phyloP scores from a whole-genome alignment of 2,888 invertebrate genomes.

The Amphipyra tragopoginis region DNA sequence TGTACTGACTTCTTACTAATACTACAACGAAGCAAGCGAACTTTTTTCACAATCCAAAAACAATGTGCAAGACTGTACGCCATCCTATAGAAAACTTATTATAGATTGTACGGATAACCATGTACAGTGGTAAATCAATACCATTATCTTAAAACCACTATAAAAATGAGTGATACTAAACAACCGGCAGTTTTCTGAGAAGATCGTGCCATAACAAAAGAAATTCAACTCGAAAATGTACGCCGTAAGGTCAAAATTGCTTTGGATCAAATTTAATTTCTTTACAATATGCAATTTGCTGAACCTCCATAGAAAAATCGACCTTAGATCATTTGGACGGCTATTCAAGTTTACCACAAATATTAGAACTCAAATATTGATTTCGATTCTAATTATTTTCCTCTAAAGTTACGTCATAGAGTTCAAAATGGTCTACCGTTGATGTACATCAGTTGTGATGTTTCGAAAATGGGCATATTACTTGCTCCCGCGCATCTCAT shows the following conservation, averaged over 20 bases:
- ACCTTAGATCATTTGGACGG: slow-evolving; percentile 7
- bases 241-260: slow-evolving; percentile 23
- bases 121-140: slow-evolving; percentile 86
- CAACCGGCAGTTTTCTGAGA: slow-evolving; percentile 77
- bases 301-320: slow-evolving; percentile 26
- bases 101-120: slow-evolving; percentile 77
- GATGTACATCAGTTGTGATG: slow-evolving; percentile 42
- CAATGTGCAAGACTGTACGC: slow-evolving; percentile 6
- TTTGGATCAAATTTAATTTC: slow-evolving; percentile 13
- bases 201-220: slow-evolving; percentile 43
- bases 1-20: too few species aligned
- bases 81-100: slow-evolving; percentile 65
- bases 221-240: slow-evolving; percentile 46
- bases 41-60: not conserved
- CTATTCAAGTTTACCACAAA: slow-evolving; percentile 7
- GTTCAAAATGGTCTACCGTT: slow-evolving; percentile 54
- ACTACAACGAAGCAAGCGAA: not conserved
- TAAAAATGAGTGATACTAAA: slow-evolving; percentile 84
- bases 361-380: slow-evolving; percentile 5
- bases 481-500: slow-evolving; percentile 83
- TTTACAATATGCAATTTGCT: slow-evolving; percentile 42
- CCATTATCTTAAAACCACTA: slow-evolving; percentile 88
- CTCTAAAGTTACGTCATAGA: slow-evolving; percentile 5
- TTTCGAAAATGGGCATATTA: slow-evolving; percentile 59
- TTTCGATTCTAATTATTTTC: slow-evolving; percentile 15